These are phyloP conservation scores for Neoscelio sp. DNA, from an alignment of 2,888 invertebrate species.

Conservation along the genomic window DNA sequence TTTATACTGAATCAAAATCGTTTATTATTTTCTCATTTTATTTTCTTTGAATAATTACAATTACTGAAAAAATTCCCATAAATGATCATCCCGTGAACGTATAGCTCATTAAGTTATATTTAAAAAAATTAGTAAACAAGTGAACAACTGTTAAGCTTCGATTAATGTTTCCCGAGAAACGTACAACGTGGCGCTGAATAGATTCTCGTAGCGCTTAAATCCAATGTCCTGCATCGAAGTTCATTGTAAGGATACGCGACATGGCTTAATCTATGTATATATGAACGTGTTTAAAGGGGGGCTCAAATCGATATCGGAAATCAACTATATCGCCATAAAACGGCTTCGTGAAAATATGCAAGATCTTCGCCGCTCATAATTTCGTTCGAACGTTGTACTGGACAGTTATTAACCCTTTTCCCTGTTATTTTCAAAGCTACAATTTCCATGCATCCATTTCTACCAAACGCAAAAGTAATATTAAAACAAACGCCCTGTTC, in stretches of 20 bases:
- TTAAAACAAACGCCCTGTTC: neutral
- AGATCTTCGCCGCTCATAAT: constrained; percentile 35
- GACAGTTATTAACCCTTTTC: constrained; percentile 28
- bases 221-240: constrained; percentile 55
- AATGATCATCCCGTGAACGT: too few species aligned
- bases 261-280: constrained; percentile 44
- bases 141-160: too few species aligned
- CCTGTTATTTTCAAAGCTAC: constrained; percentile 16
- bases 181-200: constrained; percentile 52
- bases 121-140: too few species aligned
- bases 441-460: too few species aligned
- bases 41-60: too few species aligned
- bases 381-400: constrained; percentile 13
- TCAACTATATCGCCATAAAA: constrained; percentile 42
- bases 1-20: too few species aligned
- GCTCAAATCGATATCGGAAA: constrained; percentile 38
- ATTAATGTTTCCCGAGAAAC: constrained; percentile 35
- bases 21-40: too few species aligned
- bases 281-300: constrained; percentile 14
- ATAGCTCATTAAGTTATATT: too few species aligned
- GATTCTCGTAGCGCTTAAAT: constrained; percentile 53
- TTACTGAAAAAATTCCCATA: too few species aligned
- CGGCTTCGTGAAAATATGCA: constrained; percentile 40
- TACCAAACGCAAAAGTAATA: neutral
- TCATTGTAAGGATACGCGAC: constrained; percentile 51